phyloP scores from a whole-genome alignment of 1,140 invertebrate species.

The Dysdera silvatica region DNA sequence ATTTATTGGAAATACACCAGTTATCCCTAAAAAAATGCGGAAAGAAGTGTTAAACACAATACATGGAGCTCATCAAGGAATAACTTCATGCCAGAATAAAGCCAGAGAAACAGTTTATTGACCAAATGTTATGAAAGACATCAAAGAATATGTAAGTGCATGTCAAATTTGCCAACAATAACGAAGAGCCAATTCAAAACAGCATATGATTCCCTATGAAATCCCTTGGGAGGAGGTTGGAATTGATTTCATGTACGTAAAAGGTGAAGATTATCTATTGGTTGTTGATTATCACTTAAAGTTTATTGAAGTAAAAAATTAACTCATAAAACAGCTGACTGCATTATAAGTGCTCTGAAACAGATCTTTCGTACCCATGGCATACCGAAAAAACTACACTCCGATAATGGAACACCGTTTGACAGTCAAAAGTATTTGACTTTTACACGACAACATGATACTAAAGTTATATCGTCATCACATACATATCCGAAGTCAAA shows the following conservation, averaged over 20 bases:
- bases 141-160: neutral
- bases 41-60: neutral
- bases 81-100: neutral
- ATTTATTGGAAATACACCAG: neutral
- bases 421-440: too few species aligned
- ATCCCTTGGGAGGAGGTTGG: constrained; percentile 5
- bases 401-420: constrained; percentile 32
- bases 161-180: neutral
- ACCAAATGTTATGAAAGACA: neutral
- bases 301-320: constrained; percentile 28
- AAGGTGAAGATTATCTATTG: constrained; percentile 19
- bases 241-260: neutral
- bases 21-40: constrained; percentile 1
- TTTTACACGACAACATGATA: neutral
- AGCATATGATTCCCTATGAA: neutral
- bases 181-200: neutral
- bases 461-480: neutral
- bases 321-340: constrained; percentile 6
- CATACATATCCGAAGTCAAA: neutral
- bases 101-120: neutral
- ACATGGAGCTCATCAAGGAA: neutral
- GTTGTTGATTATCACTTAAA: constrained; percentile 34
- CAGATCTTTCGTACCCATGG: constrained; percentile 30
- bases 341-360: constrained; percentile 23
- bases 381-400: constrained; percentile 29